Evolutionary conservation across 2,888 invertebrate species (phyloP), one percentile per base, ranked within the genome.

Genomic region (Cetonia aurata): DNA sequence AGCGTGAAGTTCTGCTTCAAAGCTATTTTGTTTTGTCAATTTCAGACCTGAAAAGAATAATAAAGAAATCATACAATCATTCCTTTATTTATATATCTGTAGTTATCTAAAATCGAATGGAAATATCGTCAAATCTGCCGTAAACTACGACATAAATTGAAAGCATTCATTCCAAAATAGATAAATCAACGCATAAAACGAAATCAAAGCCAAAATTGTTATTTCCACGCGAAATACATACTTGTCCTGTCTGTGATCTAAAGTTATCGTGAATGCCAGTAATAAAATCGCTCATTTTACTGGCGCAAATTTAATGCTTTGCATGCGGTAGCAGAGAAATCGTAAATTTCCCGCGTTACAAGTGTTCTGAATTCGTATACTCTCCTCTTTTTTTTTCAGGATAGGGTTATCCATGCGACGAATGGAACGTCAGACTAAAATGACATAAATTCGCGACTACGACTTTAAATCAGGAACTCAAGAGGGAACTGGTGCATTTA

Each of bases 231-330:
- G 31, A 55, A 55, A 55, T 55, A 31, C 25, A 33, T 55, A 55
- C 31, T 55, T 33, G 31, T 55, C 55, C 37, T 37, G 55, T 33
- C 33, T 12, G 31, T 53, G 55, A 55, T 55, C 31, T 1, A 55
- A 55, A 55, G 25, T 55, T 60, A 60, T 46, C 59, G 59, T 60
- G 59, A 44, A 60, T 46, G 19, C 59, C 19, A 46, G 59, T 31
- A 60, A 46, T 60, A 60, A 60, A 60, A 60, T 59, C 59, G 3
- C 19, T 46, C 31, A 46, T 44, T 60, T 60, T 60, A 60, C 44
- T n/a, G 13, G 13, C 13, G 44, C 44, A 60, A 59, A 59, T 59
- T 59, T 46, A 31, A 42, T 31, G 31, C 25, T 46, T 60, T 19
- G 59, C 59, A 60, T 60, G 59, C 59, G 4, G 13, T 42, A 46